Conservation (phyloP, 2,113 vertebrate species). For the Odontesthes bonariensis region DNA sequence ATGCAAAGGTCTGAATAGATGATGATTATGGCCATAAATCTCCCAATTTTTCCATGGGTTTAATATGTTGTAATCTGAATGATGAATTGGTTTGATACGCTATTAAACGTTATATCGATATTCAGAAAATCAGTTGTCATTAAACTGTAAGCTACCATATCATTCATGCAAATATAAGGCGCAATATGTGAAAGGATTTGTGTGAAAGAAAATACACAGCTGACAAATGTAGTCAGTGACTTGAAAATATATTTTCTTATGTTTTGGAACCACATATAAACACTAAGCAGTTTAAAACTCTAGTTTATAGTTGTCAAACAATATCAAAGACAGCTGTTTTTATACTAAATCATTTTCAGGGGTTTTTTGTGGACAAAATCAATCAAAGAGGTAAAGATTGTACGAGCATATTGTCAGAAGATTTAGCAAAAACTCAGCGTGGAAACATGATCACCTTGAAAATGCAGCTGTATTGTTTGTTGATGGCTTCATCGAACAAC, state of each 20-base stretch:
- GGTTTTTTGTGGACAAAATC: background rate
- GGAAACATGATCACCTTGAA: background rate
- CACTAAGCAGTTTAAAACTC: too few relatives aligned
- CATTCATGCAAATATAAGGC: background rate
- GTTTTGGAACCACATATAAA: too few relatives aligned
- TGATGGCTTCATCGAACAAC: background rate
- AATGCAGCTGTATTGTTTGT: background rate
- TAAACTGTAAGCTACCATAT: conserved; percentile 5
- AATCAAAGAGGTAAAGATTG: background rate
- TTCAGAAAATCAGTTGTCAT: conserved; percentile 31
- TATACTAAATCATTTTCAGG: too few relatives aligned
- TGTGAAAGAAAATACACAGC: too few relatives aligned
- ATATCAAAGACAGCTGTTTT: too few relatives aligned
- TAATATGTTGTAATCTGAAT: conserved; percentile 52
- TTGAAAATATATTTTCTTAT: too few relatives aligned
- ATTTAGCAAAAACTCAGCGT: conserved; percentile 4
- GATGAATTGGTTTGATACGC: conserved; percentile 40
- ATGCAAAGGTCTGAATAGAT: conserved; percentile 61
- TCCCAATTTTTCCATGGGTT: conserved; percentile 36
- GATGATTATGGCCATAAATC: conserved; percentile 60
- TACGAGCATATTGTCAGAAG: background rate
- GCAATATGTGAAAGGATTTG: background rate
- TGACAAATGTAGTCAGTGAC: too few relatives aligned
- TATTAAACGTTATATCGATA: conserved; percentile 17
- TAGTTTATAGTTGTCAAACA: too few relatives aligned